Conservation (phyloP, 2,113 vertebrate species). For the Prionailurus viverrinus region DNA sequence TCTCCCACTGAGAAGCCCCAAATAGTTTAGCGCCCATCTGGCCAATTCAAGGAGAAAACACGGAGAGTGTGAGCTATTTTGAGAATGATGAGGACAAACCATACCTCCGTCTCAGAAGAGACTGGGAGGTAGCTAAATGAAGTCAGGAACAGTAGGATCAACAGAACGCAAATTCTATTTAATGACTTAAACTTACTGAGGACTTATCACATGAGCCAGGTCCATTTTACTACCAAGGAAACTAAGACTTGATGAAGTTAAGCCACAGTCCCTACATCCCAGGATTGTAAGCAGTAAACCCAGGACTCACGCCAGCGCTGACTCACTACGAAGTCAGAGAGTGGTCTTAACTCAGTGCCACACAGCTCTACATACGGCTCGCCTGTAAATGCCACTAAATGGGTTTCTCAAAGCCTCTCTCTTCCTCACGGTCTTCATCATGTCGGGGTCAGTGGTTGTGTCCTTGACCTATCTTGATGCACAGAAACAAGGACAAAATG, state of each 20-base stretch:
- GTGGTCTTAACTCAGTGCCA: not conserved
- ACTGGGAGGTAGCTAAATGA: not conserved
- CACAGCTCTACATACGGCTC: no score
- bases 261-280: not conserved
- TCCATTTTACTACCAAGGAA: not conserved
- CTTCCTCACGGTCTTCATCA: not conserved
- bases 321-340: not conserved
- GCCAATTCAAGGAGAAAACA: conserved; percentile 21
- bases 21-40: not conserved
- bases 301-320: not conserved
- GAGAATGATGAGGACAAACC: not conserved
- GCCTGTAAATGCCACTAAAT: not conserved
- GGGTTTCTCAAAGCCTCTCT: not conserved
- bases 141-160: not conserved
- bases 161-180: conserved; percentile 27
- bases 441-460: not conserved
- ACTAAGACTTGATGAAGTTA: not conserved
- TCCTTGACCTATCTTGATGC: not conserved
- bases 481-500: not conserved
- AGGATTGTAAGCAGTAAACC: not conserved
- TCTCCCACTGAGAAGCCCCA: not conserved
- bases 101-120: not conserved
- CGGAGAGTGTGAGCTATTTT: not conserved
- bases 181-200: not conserved
- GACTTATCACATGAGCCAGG: not conserved